Percentiles rank a stretch among this genome's conserved stretches.
Conservation (phyloP, 1,140 invertebrate genomes). For the Drosophila pandora region DNA sequence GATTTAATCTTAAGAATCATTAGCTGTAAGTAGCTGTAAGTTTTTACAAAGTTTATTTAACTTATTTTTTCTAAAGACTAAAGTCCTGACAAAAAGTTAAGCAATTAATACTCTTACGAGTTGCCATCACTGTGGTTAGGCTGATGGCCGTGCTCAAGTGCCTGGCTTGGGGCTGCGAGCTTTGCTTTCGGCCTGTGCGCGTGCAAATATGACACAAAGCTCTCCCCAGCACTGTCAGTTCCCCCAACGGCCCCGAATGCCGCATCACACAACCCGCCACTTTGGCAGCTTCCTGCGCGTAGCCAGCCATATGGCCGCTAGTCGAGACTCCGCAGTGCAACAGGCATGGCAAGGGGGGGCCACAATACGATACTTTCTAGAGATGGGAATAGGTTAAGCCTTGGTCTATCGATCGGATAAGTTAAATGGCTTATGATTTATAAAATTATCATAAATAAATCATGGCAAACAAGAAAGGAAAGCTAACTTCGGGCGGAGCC, state of each 20-base stretch:
- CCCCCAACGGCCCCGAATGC: background rate
- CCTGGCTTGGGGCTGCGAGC: conserved; percentile 35
- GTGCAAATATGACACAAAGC: conserved; percentile 67
- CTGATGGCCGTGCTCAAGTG: conserved; percentile 51
- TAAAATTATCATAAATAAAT: too few relatives aligned
- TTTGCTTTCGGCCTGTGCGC: conserved; percentile 61
- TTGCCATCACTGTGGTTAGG: conserved; percentile 1
- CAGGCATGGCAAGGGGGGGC: conserved; percentile 22
- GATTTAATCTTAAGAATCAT: too few relatives aligned
- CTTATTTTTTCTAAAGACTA: too few relatives aligned
- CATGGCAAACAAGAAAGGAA: too few relatives aligned
- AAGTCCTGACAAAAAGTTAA: background rate
- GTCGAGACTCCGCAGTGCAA: conserved; percentile 34
- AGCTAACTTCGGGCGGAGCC: too few relatives aligned
- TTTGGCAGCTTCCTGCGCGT: conserved; percentile 56
- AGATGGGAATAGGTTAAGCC: background rate
- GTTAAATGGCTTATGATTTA: too few relatives aligned
- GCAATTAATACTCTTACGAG: background rate
- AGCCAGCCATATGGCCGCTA: conserved; percentile 52
- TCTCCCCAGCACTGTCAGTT: conserved; percentile 19
- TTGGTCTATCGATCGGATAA: background rate
- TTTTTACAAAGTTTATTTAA: too few relatives aligned
- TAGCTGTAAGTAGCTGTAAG: too few relatives aligned
- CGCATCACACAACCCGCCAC: conserved; percentile 10
- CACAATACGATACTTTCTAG: conserved; percentile 3